Base-by-base conservation (phyloP, 2,797 vertebrate genomes). In the Loris lydekkerianus region DNA sequence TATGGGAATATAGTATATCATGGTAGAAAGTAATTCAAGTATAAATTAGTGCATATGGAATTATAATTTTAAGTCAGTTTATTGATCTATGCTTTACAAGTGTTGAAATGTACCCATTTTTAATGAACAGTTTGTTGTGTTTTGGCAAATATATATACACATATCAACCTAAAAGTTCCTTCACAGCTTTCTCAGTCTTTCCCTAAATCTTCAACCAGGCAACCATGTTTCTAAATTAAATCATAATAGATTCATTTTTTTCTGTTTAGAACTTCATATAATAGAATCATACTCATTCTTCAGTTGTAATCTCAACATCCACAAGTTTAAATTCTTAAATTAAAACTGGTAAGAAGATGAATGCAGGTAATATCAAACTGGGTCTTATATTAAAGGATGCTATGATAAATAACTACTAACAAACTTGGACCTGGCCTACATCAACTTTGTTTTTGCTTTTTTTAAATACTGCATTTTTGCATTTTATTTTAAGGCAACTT, bases 31-130 rank as follows among this genome's bases (percentile, higher is more conserved):
- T 72, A 80, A 75, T 53, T 90, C 20, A 72, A 67, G 25, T 46
- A 69, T 70, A 87, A 53, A 80, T 96, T 80, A 40, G 27, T 67
- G 77, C 27, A 34, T 34, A 56, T 61, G 0, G 7, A 63, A 67
- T 61, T 75, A 0, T 95, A 3, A 63, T 73, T 84, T 60, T 92
- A 77, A 70, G 25, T 83, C 5, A 69, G 84, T 89, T 86, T 60
- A 60, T 78, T 27, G 18, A 49, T 21, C 2, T 80, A n/a, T 67
- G 31, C 82, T 34, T 58, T 72, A n/a, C 2, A 43, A n/a, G 15
- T 67, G 34, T 60, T 81, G 53, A 91, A 70, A 92, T 85, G 14
- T 18, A 18, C 31, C 20, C 31, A 78, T 34, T 78, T 78, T 78
- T 78, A 78, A 13, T 58, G 1, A 21, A 56, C 21, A 15, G n/a